These are phyloP conservation scores for Lontra canadensis DNA, from an alignment of 2,113 vertebrate genomes.

Conservation along the genomic window DNA sequence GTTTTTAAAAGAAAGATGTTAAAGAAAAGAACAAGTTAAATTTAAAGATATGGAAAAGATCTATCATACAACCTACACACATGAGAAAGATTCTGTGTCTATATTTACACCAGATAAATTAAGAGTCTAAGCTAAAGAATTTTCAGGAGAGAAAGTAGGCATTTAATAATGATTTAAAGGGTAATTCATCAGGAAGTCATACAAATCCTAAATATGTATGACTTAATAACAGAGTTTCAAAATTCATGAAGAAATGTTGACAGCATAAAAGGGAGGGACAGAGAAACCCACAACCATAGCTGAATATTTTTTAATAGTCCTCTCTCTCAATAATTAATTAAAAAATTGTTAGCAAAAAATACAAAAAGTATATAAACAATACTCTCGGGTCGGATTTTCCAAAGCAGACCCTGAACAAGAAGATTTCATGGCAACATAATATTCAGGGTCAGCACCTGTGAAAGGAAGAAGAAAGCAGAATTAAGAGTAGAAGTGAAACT, in stretches of 20 bases:
- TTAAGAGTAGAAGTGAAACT: not conserved
- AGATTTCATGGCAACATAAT: not conserved
- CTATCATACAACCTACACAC: not conserved
- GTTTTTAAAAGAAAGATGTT: slow-evolving; percentile 2
- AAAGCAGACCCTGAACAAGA: not conserved
- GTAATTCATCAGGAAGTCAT: not conserved
- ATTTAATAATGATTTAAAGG: not conserved
- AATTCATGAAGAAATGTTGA: slow-evolving; percentile 6
- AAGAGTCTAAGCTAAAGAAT: not conserved
- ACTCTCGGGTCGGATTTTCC: not conserved
- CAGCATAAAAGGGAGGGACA: not conserved
- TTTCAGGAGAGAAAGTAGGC: not conserved
- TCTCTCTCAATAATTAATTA: not conserved
- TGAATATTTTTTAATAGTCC: not conserved
- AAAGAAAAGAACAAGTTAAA: not conserved
- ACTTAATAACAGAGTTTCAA: slow-evolving; percentile 10
- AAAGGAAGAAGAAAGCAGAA: not conserved
- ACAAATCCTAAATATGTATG: slow-evolving; percentile 4
- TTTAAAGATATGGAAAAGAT: not conserved
- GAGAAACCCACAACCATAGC: not conserved
- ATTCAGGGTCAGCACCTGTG: not conserved
- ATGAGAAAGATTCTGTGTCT: not conserved
- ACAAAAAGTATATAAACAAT: not conserved
- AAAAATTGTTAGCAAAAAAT: not conserved
- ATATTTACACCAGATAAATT: not conserved